Conservation (phyloP, 2,888 invertebrate genomes). For the Caenorhabditis sp. region DNA sequence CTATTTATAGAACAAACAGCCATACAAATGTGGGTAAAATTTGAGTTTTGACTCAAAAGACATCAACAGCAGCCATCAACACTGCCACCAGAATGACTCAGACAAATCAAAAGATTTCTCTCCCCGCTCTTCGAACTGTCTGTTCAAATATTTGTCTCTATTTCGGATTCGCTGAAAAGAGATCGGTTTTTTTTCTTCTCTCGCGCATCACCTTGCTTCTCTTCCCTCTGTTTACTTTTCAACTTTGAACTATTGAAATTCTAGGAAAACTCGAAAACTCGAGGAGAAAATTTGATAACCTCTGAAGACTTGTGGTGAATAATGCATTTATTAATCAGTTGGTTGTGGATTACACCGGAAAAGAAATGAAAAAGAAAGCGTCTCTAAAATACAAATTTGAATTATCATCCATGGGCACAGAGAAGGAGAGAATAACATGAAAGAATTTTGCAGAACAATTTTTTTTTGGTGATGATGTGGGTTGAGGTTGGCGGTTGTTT, state of each 20-base stretch:
- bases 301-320: conserved; percentile 9
- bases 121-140: conserved; percentile 47
- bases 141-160: conserved; percentile 53
- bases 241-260: not conserved
- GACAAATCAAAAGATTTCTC: conserved; percentile 31
- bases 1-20: conserved; percentile 9
- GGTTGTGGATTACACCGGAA: conserved; percentile 55
- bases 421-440: conserved; percentile 11
- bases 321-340: conserved; percentile 43
- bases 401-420: not conserved
- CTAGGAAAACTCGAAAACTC: too few relatives aligned
- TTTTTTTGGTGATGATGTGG: conserved; percentile 34
- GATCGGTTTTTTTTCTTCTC: not conserved
- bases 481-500: conserved; percentile 22
- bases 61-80: conserved; percentile 39
- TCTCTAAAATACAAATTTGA: conserved; percentile 56
- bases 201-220: conserved; percentile 3
- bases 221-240: conserved; percentile 37
- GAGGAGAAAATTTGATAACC: not conserved
- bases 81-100: conserved; percentile 29
- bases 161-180: conserved; percentile 35
- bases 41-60: conserved; percentile 20
- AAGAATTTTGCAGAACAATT: conserved; percentile 29
- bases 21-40: not conserved
- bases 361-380: conserved; percentile 27